phyloP scores from a whole-genome alignment of 2,113 vertebrate species.

The Cariama cristata region DNA sequence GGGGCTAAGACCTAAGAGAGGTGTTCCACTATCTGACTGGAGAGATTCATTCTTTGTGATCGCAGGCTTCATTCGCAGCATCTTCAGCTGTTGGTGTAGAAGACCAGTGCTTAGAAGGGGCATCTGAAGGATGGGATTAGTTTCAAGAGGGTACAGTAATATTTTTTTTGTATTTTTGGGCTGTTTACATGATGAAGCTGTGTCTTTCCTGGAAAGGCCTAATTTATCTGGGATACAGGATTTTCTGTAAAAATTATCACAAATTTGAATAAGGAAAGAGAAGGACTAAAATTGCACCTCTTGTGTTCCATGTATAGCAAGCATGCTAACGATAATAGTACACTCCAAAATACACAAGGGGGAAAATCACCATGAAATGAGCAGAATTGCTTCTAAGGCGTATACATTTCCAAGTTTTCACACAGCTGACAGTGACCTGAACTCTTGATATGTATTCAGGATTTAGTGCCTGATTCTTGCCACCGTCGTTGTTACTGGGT shows the following conservation, averaged over 20 bases:
- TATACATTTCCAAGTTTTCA: constrained; percentile 43
- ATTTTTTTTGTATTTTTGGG: neutral
- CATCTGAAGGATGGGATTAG: neutral
- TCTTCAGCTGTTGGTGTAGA: neutral
- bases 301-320: neutral
- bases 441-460: neutral
- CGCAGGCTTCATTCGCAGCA: neutral
- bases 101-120: neutral
- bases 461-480: neutral
- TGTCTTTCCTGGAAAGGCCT: neutral
- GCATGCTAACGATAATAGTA: neutral
- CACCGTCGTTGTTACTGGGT: neutral
- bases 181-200: neutral
- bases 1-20: neutral
- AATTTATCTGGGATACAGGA: neutral
- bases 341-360: constrained; percentile 23
- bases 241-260: neutral
- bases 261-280: neutral
- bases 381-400: constrained; percentile 56
- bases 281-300: neutral
- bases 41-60: neutral
- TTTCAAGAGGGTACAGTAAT: neutral
- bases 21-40: neutral
- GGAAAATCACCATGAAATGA: neutral
- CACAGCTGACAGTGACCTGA: constrained; percentile 35